Conservation (phyloP, 2,113 vertebrate species). For the Pitta sordida region DNA sequence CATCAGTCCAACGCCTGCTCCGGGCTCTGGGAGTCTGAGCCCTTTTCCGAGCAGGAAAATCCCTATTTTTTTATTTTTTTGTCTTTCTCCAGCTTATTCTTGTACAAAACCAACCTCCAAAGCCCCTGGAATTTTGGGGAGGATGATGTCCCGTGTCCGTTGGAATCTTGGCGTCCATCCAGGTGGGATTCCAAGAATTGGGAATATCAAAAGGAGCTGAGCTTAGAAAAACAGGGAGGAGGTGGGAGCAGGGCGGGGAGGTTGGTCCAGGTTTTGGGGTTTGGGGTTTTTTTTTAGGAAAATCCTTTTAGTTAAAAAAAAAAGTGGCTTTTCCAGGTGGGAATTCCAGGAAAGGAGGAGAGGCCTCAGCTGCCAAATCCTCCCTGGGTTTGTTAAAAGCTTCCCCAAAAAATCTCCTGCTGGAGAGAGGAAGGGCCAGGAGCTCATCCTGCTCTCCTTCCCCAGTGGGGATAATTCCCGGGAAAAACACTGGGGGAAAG, state of each 20-base stretch:
- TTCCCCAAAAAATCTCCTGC: neutral
- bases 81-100: neutral
- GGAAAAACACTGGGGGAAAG: neutral
- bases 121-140: fast-evolving
- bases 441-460: neutral
- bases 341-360: neutral
- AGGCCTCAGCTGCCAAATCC: neutral
- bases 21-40: neutral
- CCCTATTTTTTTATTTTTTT: too few relatives aligned
- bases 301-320: neutral
- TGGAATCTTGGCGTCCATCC: neutral
- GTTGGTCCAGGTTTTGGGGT: constrained; percentile 14
- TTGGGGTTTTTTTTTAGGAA: neutral
- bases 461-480: neutral
- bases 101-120: fast-evolving
- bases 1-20: neutral
- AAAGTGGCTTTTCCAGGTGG: neutral
- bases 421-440: neutral
- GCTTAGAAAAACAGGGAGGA: neutral
- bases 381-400: neutral
- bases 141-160: too few relatives aligned
- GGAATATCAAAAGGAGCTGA: neutral
- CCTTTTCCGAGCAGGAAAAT: neutral
- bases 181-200: neutral
- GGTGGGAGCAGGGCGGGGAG: neutral